Percentiles rank a stretch among this genome's conserved stretches.
These are phyloP conservation scores for Euglossa dilemma DNA, from an alignment of 1,140 invertebrate species.

Conservation along the genomic window DNA sequence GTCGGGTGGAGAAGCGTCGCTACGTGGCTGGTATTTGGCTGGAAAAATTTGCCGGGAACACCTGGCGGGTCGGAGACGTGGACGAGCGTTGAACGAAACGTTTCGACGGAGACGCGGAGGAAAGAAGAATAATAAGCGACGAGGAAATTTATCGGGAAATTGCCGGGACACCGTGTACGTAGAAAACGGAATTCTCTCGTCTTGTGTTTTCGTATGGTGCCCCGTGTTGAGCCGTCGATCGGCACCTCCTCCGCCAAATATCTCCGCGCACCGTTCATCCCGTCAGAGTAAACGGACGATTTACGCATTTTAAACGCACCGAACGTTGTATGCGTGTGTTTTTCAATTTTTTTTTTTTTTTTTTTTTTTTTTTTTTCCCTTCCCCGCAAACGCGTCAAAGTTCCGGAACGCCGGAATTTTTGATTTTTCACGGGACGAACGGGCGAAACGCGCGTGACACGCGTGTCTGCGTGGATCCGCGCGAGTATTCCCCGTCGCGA, in stretches of 20 bases:
- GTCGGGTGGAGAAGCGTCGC: not conserved
- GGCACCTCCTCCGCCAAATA: not conserved
- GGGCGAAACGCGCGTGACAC: not conserved
- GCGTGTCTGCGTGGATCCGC: no score
- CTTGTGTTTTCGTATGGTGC: not conserved
- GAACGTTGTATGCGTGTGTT: not conserved
- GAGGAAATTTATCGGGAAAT: not conserved
- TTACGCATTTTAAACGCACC: not conserved
- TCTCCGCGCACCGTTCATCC: no score
- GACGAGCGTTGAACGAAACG: not conserved
- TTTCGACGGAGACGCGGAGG: no score
- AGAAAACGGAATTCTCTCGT: not conserved
- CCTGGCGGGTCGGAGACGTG: no score
- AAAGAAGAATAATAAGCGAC: no score
- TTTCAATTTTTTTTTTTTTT: no score
- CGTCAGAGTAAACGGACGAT: not conserved
- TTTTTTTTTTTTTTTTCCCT: no score
- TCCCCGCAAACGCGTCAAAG: not conserved
- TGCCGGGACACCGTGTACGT: not conserved
- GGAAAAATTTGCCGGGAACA: not conserved
- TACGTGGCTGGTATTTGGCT: no score
- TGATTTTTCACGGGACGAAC: no score
- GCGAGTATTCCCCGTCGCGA: not conserved
- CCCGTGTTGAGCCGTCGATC: not conserved
- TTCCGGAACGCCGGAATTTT: no score